Evolutionary conservation across 1,140 invertebrate genomes (phyloP).

Genomic region (Drosophila simulans): DNA sequence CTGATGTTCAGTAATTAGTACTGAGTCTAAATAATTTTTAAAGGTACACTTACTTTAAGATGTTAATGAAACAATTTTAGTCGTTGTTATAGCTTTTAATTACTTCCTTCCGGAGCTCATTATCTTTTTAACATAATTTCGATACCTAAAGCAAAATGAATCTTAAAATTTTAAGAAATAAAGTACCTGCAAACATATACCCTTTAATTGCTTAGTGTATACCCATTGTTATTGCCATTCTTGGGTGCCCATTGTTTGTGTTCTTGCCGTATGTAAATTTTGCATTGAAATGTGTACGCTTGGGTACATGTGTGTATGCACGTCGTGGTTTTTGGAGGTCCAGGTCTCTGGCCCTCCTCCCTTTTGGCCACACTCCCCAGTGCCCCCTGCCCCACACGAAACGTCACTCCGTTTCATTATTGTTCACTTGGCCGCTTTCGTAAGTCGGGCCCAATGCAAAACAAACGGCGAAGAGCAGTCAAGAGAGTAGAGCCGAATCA

Average conservation of each 20-base stretch:
- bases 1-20: too few species aligned
- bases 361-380: neutral
- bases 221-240: slow-evolving; percentile 56
- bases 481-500: neutral
- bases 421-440: slow-evolving; percentile 75
- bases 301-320: slow-evolving; percentile 22
- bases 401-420: slow-evolving; percentile 39
- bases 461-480: slow-evolving; percentile 44
- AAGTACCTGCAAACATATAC: too few species aligned
- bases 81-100: too few species aligned
- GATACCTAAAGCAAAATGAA: too few species aligned
- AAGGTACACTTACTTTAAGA: too few species aligned
- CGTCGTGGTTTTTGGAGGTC: slow-evolving; percentile 61
- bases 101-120: too few species aligned
- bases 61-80: too few species aligned
- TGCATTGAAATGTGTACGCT: slow-evolving; percentile 58
- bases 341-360: slow-evolving; percentile 33
- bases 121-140: too few species aligned
- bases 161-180: too few species aligned
- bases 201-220: slow-evolving; percentile 1
- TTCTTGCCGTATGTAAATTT: slow-evolving; percentile 68
- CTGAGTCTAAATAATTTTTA: too few species aligned
- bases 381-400: neutral
- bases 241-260: slow-evolving; percentile 40
- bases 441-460: slow-evolving; percentile 61